Evolutionary conservation across 2,113 vertebrate species (phyloP).

Genomic region (Psilopogon haemacephalus): DNA sequence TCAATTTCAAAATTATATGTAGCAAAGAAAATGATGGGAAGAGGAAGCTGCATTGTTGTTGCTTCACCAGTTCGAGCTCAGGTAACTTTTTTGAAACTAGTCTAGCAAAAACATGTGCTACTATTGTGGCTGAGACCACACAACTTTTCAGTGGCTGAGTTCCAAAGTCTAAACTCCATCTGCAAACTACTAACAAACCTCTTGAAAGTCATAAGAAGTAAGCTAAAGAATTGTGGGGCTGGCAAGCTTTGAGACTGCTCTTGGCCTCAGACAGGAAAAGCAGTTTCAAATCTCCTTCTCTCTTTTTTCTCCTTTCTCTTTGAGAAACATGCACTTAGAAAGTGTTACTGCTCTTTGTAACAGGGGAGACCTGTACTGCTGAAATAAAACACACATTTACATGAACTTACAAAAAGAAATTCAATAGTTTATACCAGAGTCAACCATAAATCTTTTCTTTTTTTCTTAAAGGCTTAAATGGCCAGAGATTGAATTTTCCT

Average conservation of each 20-base stretch:
- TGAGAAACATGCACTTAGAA: constrained; percentile 61
- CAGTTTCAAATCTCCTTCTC: constrained; percentile 37
- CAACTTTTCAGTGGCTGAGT: constrained; percentile 58
- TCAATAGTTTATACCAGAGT: constrained; percentile 45
- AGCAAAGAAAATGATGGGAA: not conserved
- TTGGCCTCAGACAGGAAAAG: constrained; percentile 61
- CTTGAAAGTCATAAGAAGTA: constrained; percentile 50
- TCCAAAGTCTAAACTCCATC: constrained; percentile 70
- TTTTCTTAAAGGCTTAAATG: constrained; percentile 28
- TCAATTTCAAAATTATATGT: not conserved
- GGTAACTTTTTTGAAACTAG: constrained; percentile 54
- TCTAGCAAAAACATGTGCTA: constrained; percentile 62
- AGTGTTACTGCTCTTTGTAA: constrained; percentile 35
- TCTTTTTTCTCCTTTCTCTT: constrained; percentile 23
- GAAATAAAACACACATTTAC: constrained; percentile 57
- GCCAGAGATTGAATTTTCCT: constrained; percentile 36
- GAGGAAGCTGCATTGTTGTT: not conserved
- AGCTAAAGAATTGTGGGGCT: constrained; percentile 51
- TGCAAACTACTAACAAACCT: constrained; percentile 71
- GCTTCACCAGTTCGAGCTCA: constrained; percentile 47
- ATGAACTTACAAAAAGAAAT: constrained; percentile 56
- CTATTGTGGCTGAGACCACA: constrained; percentile 70
- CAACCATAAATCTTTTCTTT: constrained; percentile 9
- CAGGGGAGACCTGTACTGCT: constrained; percentile 23
- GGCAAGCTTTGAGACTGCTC: constrained; percentile 41